Conservation (phyloP, 2,797 vertebrate genomes). For the Euphonia xanthogaster region DNA sequence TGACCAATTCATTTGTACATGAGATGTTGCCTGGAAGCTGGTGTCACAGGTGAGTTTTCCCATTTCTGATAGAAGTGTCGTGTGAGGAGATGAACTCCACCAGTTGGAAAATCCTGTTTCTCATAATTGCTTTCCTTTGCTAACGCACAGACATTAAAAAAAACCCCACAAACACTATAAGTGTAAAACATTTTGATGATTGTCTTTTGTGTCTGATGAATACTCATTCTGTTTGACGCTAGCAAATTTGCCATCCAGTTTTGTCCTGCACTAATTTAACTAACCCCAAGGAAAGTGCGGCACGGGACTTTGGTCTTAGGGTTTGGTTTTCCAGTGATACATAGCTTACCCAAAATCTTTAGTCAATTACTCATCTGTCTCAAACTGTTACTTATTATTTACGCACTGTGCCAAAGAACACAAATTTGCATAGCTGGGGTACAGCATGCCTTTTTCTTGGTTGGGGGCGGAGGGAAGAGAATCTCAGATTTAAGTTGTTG, state of each 20-base stretch:
- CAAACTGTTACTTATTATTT: not conserved
- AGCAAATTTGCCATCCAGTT: not conserved
- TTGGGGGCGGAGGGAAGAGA: not conserved
- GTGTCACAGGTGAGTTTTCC: not conserved
- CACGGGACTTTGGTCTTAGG: not conserved
- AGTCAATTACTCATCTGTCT: not conserved
- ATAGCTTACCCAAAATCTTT: not conserved
- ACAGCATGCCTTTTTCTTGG: not conserved
- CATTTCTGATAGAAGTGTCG: not conserved
- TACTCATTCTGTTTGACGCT: not conserved
- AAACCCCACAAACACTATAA: fast-evolving
- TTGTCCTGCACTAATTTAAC: not conserved
- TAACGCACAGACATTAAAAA: not conserved
- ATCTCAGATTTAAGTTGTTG: not conserved
- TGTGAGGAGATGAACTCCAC: not conserved
- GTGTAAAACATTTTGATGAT: not conserved
- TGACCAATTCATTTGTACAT: not conserved
- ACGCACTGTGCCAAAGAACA: not conserved
- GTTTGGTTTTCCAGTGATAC: not conserved
- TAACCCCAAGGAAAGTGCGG: not conserved
- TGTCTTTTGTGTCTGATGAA: not conserved
- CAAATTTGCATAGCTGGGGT: not conserved
- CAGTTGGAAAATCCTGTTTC: not conserved
- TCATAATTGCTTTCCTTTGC: not conserved
- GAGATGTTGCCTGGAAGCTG: not conserved